These are phyloP conservation scores for Escarpia spicata DNA, from an alignment of 2,888 invertebrate species.

Conservation along the genomic window DNA sequence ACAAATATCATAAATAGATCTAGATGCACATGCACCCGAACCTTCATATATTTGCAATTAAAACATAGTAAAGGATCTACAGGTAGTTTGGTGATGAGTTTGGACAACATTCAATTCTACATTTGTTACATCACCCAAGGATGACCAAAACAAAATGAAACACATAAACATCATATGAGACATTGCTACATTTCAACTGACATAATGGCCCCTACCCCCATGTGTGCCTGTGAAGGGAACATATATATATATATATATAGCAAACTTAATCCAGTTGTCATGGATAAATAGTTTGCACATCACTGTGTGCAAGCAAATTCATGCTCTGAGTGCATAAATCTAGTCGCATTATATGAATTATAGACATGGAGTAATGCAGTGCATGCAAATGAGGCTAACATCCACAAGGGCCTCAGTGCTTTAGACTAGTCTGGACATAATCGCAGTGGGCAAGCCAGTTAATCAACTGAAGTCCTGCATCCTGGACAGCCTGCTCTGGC, in stretches of 20 bases:
- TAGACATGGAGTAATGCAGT: not conserved
- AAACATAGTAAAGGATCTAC: not conserved
- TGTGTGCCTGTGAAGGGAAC: too few species aligned
- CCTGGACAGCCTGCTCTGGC: not conserved
- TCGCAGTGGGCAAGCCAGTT: not conserved
- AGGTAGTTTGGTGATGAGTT: too few species aligned
- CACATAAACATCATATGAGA: not conserved
- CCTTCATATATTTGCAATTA: not conserved
- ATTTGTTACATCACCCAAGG: too few species aligned
- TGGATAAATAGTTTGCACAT: not conserved
- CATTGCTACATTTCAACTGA: not conserved
- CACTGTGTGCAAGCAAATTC: not conserved
- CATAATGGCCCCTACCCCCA: not conserved
- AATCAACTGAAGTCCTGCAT: not conserved
- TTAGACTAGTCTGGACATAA: not conserved
- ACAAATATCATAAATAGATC: too few species aligned
- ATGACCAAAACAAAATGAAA: not conserved
- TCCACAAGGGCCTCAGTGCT: not conserved
- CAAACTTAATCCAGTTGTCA: too few species aligned
- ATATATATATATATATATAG: too few species aligned
- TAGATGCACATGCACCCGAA: too few species aligned
- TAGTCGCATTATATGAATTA: too few species aligned
- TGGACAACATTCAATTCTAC: not conserved
- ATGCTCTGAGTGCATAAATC: not conserved
- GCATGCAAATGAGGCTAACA: not conserved